Conservation (phyloP, 2,797 vertebrate species). For the Hemitrygon akajei region DNA sequence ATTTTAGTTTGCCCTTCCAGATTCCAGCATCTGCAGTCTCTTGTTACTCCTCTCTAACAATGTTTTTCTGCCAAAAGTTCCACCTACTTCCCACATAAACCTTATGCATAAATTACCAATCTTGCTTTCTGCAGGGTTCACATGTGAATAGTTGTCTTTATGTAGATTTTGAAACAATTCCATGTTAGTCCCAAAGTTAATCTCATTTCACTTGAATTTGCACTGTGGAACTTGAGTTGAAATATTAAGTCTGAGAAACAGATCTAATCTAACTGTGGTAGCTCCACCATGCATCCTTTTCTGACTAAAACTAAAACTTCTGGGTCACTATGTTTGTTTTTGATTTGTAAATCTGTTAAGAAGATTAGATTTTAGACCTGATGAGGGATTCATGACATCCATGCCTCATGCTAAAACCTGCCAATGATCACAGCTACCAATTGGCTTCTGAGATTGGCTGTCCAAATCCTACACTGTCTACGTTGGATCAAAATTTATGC, state of each 20-base stretch:
- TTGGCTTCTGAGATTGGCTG: background rate
- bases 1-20: no score
- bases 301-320: background rate
- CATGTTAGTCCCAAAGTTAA: background rate
- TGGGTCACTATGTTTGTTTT: background rate
- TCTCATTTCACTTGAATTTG: no score
- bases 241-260: background rate
- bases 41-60: background rate
- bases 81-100: background rate
- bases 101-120: background rate
- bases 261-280: background rate
- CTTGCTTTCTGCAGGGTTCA: background rate
- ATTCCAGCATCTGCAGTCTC: no score
- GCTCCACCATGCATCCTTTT: background rate
- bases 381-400: background rate
- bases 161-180: background rate
- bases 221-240: no score
- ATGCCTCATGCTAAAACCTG: background rate
- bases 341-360: background rate
- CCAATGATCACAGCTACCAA: background rate
- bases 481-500: background rate
- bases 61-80: background rate
- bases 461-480: background rate
- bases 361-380: background rate
- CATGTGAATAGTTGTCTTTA: background rate